Evolutionary conservation across 1,140 invertebrate genomes (phyloP).

Genomic region (Conus betulinus): DNA sequence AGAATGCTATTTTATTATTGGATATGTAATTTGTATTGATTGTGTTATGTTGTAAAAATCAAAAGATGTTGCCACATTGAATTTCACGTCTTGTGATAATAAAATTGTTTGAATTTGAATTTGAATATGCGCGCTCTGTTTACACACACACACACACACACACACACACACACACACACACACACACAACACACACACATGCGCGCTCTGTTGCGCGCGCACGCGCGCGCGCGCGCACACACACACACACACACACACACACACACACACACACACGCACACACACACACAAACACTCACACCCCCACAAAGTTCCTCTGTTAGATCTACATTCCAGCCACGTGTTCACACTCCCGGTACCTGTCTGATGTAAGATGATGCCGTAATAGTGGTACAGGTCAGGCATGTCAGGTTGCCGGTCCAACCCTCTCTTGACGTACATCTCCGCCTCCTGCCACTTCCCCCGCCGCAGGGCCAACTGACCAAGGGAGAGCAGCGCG

Average conservation of each 20-base stretch:
- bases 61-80: too few species aligned
- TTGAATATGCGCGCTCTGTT: too few species aligned
- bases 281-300: neutral
- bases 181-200: conserved; percentile 2
- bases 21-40: too few species aligned
- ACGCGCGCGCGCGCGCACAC: too few species aligned
- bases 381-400: conserved; percentile 75
- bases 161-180: conserved; percentile 3
- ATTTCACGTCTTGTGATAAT: too few species aligned
- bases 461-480: conserved; percentile 49
- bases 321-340: too few species aligned
- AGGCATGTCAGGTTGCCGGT: conserved; percentile 59
- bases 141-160: too few species aligned
- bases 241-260: neutral
- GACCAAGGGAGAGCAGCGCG: conserved; percentile 52
- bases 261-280: conserved; percentile 6
- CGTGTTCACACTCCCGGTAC: conserved; percentile 48
- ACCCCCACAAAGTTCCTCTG: neutral
- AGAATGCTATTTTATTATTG: too few species aligned
- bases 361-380: conserved; percentile 73
- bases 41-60: too few species aligned
- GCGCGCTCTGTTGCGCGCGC: too few species aligned
- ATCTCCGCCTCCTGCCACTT: conserved; percentile 53
- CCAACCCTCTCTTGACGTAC: conserved; percentile 49
- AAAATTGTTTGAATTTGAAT: too few species aligned